Percentiles rank a stretch among this genome's conserved stretches.
Conservation (phyloP, 2,888 invertebrate species). For the Cenopis cana region DNA sequence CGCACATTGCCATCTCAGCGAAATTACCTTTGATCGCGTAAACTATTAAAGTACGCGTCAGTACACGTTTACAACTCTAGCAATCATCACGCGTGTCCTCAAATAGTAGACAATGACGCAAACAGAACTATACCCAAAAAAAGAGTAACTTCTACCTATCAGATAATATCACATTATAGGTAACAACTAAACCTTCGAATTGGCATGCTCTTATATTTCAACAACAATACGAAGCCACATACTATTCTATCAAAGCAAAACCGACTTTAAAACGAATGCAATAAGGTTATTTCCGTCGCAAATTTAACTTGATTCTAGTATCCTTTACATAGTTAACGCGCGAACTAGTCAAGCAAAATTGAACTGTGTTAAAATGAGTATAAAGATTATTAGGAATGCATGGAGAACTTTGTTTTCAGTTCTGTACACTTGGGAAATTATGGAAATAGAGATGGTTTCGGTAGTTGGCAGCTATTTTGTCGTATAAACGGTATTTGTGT, state of each 20-base stretch:
- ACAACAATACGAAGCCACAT: slow-evolving; percentile 20
- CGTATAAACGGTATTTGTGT: slow-evolving; percentile 42
- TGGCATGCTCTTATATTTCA: slow-evolving; percentile 41
- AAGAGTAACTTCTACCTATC: slow-evolving; percentile 33
- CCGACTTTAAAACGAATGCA: not conserved
- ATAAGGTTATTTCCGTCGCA: slow-evolving; percentile 7
- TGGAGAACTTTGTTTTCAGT: slow-evolving; percentile 26
- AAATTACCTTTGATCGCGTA: too few relatives aligned
- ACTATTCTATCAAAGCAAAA: slow-evolving; percentile 2
- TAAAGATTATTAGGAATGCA: not conserved
- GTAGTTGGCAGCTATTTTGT: slow-evolving; percentile 45
- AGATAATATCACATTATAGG: slow-evolving; percentile 39
- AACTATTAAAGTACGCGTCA: too few relatives aligned
- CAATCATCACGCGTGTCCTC: too few relatives aligned
- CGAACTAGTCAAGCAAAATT: not conserved
- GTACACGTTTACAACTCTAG: too few relatives aligned
- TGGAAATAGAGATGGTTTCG: slow-evolving; percentile 43
- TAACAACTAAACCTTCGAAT: slow-evolving; percentile 42
- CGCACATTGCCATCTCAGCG: too few relatives aligned
- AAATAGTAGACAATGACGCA: slow-evolving; percentile 20
- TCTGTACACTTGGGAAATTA: slow-evolving; percentile 42
- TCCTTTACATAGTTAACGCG: not conserved
- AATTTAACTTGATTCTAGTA: not conserved
- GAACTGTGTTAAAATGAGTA: fast-evolving
- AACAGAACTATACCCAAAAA: slow-evolving; percentile 32